Percentiles rank a stretch among this genome's conserved stretches.
These are phyloP conservation scores for Myripristis jacobus DNA, from an alignment of 2,797 vertebrate genomes.

Conservation along the genomic window DNA sequence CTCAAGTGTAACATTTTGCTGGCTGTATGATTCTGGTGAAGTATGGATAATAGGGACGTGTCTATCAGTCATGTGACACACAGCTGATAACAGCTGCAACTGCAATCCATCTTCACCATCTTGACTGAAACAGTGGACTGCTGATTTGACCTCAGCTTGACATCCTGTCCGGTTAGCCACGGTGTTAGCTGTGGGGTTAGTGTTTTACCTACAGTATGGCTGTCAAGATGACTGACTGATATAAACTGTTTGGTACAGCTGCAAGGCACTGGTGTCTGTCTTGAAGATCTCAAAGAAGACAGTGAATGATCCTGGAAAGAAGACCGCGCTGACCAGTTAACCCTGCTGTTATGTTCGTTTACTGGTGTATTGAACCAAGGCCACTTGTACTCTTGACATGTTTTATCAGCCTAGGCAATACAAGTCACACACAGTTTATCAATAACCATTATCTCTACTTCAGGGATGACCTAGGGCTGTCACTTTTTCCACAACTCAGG, in stretches of 20 bases:
- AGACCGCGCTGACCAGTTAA: constrained; percentile 11
- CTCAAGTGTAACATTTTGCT: constrained; percentile 34
- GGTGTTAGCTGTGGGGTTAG: constrained; percentile 15
- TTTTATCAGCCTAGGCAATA: no score
- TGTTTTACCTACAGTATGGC: constrained; percentile 13
- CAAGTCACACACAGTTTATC: no score
- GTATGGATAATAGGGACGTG: constrained; percentile 32
- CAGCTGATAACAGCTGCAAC: constrained; percentile 13
- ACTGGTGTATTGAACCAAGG: no score
- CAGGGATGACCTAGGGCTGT: no score
- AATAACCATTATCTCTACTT: no score
- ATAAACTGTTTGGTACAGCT: constrained; percentile 32
- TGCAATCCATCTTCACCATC: constrained; percentile 19
- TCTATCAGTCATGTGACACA: constrained; percentile 16
- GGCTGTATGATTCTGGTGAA: constrained; percentile 25
- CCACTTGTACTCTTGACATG: no score
- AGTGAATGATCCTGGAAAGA: constrained; percentile 14
- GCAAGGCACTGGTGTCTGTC: constrained; percentile 4
- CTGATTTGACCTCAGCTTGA: constrained; percentile 26
- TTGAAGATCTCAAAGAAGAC: constrained; percentile 9
- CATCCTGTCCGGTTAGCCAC: constrained; percentile 3
- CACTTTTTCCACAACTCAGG: no score
- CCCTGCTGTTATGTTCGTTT: no score
- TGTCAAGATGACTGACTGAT: constrained; percentile 29
- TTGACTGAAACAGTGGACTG: constrained; percentile 14